Conservation (phyloP, 2,888 invertebrate species). For the Acronicta psi region DNA sequence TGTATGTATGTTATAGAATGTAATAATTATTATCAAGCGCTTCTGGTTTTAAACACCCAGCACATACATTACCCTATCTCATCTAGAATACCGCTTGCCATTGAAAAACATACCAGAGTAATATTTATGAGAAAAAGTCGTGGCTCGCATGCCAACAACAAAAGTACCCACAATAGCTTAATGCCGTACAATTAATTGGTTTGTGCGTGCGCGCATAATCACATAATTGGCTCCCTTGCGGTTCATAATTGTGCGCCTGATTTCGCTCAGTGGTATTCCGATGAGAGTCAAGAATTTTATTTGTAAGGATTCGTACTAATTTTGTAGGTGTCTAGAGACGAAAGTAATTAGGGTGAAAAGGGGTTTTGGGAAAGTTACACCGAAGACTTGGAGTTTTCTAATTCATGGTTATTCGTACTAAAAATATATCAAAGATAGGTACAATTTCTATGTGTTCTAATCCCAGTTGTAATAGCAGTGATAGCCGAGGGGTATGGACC, state of each 20-base stretch:
- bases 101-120: constrained; percentile 19
- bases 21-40: too few relatives aligned
- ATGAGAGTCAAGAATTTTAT: constrained; percentile 8
- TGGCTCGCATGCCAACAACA: constrained; percentile 20
- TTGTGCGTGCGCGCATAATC: constrained; percentile 48
- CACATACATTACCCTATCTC: too few relatives aligned
- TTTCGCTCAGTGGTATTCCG: constrained; percentile 36
- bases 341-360: background rate
- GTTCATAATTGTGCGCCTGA: constrained; percentile 50
- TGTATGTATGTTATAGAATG: too few relatives aligned
- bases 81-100: background rate
- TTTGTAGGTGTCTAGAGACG: constrained; percentile 11
- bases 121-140: constrained; percentile 43
- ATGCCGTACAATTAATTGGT: constrained; percentile 48
- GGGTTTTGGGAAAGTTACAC: too few relatives aligned
- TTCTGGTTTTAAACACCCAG: too few relatives aligned
- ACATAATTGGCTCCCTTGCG: constrained; percentile 53
- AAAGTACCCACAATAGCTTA: constrained; percentile 40
- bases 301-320: constrained; percentile 27
- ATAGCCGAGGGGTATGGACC: too few relatives aligned
- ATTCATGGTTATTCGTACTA: too few relatives aligned
- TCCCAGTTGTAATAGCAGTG: too few relatives aligned
- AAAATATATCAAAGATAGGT: too few relatives aligned
- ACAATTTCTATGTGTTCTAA: too few relatives aligned
- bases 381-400: background rate